Evolutionary conservation across 2,113 vertebrate species (phyloP).

Genomic region (Mungos mungo): DNA sequence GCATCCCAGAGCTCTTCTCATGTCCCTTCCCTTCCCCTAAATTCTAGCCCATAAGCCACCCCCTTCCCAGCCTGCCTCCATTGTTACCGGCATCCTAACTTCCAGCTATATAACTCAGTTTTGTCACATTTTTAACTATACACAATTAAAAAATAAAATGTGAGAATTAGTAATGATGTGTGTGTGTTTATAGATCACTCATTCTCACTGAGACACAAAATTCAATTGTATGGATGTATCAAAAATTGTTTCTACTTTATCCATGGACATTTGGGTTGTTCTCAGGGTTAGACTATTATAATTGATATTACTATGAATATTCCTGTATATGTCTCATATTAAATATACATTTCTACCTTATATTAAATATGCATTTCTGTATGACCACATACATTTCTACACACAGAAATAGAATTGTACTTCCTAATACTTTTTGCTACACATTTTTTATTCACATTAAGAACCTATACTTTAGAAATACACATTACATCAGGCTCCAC

Average conservation of each 20-base stretch:
- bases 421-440: neutral
- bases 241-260: neutral
- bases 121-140: neutral
- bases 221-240: neutral
- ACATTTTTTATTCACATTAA: neutral
- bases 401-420: neutral
- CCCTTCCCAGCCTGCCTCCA: neutral
- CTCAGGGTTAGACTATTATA: neutral
- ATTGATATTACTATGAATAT: neutral
- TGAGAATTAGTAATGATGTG: neutral
- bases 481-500: neutral
- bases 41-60: neutral
- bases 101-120: neutral
- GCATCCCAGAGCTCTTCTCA: neutral
- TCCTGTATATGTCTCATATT: neutral
- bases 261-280: neutral
- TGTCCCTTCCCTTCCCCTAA: neutral
- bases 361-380: neutral
- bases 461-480: neutral
- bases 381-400: neutral
- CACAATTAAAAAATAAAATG: neutral
- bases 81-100: neutral
- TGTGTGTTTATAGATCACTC: neutral
- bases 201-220: neutral
- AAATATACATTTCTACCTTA: neutral